Conservation (phyloP, 2,888 invertebrate species). For the Leptinotarsa rubiginosa region DNA sequence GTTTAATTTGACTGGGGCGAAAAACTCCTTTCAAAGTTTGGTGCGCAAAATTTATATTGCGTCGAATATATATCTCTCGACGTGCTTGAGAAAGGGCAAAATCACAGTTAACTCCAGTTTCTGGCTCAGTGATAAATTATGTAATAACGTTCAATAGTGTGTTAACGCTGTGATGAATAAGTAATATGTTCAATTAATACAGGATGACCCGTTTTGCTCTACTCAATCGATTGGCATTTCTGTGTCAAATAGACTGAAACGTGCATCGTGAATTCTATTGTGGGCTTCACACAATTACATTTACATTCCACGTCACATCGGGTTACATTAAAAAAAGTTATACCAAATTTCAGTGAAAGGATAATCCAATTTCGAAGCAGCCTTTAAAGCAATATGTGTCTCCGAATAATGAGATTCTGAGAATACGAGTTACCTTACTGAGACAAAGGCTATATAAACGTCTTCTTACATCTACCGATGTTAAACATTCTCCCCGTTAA, state of each 20-base stretch:
- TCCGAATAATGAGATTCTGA: conserved; percentile 21
- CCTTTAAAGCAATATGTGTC: conserved; percentile 17
- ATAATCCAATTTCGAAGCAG: conserved; percentile 14
- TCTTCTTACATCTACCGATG: conserved; percentile 17
- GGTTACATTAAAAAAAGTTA: conserved; percentile 1
- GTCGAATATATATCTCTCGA: conserved; percentile 1
- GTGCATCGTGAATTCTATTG: conserved; percentile 13
- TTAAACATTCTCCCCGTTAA: conserved; percentile 12
- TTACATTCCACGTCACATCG: not conserved
- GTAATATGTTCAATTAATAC: conserved; percentile 36
- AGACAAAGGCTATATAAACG: conserved; percentile 17
- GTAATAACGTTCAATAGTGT: conserved; percentile 34
- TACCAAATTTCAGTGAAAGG: conserved; percentile 15
- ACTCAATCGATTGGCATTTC: conserved; percentile 27
- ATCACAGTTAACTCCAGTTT: conserved; percentile 21
- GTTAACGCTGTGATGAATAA: conserved; percentile 36
- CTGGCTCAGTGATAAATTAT: conserved; percentile 34
- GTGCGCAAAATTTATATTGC: conserved; percentile 19
- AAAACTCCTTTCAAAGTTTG: conserved; percentile 26
- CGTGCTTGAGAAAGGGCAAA: not conserved
- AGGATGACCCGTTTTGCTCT: conserved; percentile 34
- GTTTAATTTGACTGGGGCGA: conserved; percentile 15
- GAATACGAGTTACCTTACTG: conserved; percentile 15
- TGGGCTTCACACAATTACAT: conserved; percentile 17
- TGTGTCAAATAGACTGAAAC: not conserved